A percentile compares a stretch with the other conserved stretches of the same genome.
Conservation (phyloP, 2,888 invertebrate genomes). For the Dynastes grantii region DNA sequence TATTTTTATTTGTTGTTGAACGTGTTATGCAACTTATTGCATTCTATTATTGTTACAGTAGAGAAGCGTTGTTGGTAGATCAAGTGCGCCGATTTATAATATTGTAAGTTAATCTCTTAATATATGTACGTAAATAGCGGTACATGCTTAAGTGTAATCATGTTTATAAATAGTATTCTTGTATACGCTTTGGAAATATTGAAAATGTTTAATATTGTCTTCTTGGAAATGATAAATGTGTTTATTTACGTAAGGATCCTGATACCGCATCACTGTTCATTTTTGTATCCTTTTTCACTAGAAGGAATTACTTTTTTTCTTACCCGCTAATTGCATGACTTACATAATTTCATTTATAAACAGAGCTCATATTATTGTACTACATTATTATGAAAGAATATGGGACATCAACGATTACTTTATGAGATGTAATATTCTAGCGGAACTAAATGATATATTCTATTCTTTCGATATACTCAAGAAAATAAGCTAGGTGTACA, state of each 20-base stretch:
- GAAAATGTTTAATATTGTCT: not conserved
- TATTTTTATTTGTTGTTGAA: constrained; percentile 18
- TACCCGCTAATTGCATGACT: too few relatives aligned
- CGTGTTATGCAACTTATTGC: constrained; percentile 32
- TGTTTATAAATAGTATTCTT: not conserved
- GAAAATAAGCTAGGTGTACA: too few relatives aligned
- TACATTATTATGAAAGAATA: too few relatives aligned
- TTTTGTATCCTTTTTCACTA: too few relatives aligned
- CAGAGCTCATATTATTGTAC: too few relatives aligned
- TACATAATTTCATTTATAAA: too few relatives aligned
- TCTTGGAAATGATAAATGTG: constrained; percentile 10
- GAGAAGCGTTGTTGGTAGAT: constrained; percentile 20
- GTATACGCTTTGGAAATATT: not conserved
- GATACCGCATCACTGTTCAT: too few relatives aligned
- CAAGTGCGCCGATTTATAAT: not conserved
- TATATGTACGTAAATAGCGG: not conserved
- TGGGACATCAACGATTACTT: too few relatives aligned
- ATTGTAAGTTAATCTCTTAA: constrained; percentile 12
- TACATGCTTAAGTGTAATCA: constrained; percentile 1
- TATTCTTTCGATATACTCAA: too few relatives aligned
- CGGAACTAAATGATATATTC: too few relatives aligned
- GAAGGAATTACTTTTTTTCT: too few relatives aligned
- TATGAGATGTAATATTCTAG: too few relatives aligned
- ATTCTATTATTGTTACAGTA: constrained; percentile 25
- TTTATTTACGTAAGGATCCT: not conserved